Percentiles rank a stretch among this genome's conserved stretches.
These are phyloP conservation scores for Campaea margaritaria DNA, from an alignment of 2,888 invertebrate genomes.

Conservation along the genomic window DNA sequence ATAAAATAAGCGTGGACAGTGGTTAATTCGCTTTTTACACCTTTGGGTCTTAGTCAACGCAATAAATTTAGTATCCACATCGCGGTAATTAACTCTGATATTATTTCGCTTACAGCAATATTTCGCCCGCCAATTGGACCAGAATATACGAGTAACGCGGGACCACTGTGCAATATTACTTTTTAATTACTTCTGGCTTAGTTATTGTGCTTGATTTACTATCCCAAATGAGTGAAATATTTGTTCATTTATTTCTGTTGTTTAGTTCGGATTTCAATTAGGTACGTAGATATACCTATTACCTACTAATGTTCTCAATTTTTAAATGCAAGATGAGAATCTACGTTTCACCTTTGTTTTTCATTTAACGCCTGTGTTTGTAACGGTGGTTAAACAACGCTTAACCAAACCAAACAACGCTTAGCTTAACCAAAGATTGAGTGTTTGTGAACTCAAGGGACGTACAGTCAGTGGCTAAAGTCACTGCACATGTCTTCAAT, in stretches of 20 bases:
- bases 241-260: neutral
- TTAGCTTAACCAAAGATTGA: no score
- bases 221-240: conserved; percentile 3
- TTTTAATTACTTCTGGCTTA: conserved; percentile 40
- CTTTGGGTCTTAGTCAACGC: conserved; percentile 39
- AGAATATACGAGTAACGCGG: conserved; percentile 34
- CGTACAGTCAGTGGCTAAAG: no score
- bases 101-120: conserved; percentile 52
- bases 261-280: no score
- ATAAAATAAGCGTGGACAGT: neutral
- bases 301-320: no score
- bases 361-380: no score
- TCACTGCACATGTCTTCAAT: no score
- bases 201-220: conserved; percentile 24
- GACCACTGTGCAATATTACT: conserved; percentile 41
- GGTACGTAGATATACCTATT: no score
- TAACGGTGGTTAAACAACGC: no score
- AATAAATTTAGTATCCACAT: conserved; percentile 50
- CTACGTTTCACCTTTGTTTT: no score
- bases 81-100: conserved; percentile 56
- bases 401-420: no score
- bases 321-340: no score
- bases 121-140: conserved; percentile 38
- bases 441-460: no score
- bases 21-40: conserved; percentile 19